Conservation (phyloP, 92 coral and sea anemone species). For the Nematostella vectensis region DNA sequence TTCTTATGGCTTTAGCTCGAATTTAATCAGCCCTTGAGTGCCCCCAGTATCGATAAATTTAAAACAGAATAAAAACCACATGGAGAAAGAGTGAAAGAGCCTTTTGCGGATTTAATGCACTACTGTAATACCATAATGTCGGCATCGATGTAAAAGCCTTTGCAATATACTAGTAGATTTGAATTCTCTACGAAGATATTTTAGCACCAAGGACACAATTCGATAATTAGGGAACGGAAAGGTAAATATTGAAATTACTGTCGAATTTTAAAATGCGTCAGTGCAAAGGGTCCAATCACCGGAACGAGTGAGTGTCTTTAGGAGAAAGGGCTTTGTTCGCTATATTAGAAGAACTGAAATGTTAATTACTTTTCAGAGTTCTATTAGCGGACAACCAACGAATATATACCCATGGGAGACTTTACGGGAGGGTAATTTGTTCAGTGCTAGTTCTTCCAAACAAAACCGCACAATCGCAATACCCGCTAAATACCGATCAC, state of each 20-base stretch:
- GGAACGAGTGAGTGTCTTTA: slow-evolving; percentile 51
- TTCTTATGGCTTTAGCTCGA: neutral
- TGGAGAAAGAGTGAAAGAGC: no score
- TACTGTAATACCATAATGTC: no score
- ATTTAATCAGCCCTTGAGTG: neutral
- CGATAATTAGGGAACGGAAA: slow-evolving; percentile 3
- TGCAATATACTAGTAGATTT: neutral
- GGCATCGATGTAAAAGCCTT: no score
- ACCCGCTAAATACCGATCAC: slow-evolving; percentile 58
- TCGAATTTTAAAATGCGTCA: slow-evolving; percentile 21
- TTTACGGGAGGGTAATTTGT: slow-evolving; percentile 33
- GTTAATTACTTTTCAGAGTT: slow-evolving; percentile 78
- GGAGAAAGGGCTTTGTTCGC: slow-evolving; percentile 46
- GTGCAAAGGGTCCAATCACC: slow-evolving; percentile 42
- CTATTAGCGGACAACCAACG: slow-evolving; percentile 13
- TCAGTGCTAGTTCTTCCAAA: slow-evolving; percentile 17
- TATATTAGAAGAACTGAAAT: slow-evolving; percentile 86
- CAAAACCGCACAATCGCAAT: slow-evolving; percentile 48
- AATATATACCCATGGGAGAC: slow-evolving; percentile 5
- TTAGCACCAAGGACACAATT: slow-evolving; percentile 26
- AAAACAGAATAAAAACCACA: no score
- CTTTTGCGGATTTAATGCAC: no score
- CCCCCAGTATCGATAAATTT: no score
- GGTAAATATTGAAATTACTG: slow-evolving; percentile 25
- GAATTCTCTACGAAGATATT: slow-evolving; percentile 22